Evolutionary conservation across 2,113 vertebrate genomes (phyloP), one percentile per base, ranked within the genome.

Genomic region (Microcebus lehilahytsara): DNA sequence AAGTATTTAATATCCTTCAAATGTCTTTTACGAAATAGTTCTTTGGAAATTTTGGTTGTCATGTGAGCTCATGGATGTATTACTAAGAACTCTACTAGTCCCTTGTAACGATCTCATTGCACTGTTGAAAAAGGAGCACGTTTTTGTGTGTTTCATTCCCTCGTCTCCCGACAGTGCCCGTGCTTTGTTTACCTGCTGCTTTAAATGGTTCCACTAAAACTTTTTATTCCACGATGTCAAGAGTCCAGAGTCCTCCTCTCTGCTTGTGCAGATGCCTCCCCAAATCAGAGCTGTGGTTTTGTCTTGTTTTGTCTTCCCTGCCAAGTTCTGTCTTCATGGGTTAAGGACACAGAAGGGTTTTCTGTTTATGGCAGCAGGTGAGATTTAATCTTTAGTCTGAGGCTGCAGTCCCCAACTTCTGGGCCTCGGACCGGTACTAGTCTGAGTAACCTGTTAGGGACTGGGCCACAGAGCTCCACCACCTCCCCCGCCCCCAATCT

Each of bases 121-220:
- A 16, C 6, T 46, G 27, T 34, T 34, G 4, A 17, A 5, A 25
- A 84, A 86, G 32, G 14, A 84, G 4, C 9, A 0, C 2, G 0
- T 9, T 66, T 78, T 51, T 66, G 14, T 40, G 10, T 56, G 37
- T 27, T 27, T 64, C 27, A 9, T 62, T 32, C 75, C 9, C 2
- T 23, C n/a, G 3, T 72, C 34, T 89, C 87, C 75, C 23, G 16
- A 6, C 40, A 17, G 25, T 5, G 11, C 11, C 23, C 3, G 3
- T 56, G 25, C 19, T 85, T 69, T 75, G 60, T 66, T 84, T 69
- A 77, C 74, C 71, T 77, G 51, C 64, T 60, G 11, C 67, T 80
- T 53, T 80, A 51, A 58, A 66, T 20, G 20, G 4, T 74, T 56
- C n/a, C 64, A 6, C 37, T 32, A 25, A 30, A 80, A 75, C 42